Base-by-base conservation (phyloP, 2,113 vertebrate genomes). In the Sapayoa aenigma region DNA sequence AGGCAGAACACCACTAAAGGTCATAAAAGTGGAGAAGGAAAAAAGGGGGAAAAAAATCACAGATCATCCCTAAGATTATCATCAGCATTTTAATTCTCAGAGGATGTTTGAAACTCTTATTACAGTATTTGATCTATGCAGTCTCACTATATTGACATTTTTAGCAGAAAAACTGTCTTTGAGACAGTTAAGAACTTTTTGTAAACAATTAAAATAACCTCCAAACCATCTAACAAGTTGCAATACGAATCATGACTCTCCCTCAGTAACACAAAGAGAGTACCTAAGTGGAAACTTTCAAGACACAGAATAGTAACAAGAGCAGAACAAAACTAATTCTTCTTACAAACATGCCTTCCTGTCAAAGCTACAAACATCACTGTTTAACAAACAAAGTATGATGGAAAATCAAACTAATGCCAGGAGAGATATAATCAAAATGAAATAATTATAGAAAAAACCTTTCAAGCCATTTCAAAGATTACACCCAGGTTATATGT, bases 1-100 rank as follows among this genome's bases (percentile, higher is more conserved):
- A 7, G 79, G 96, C 87, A 95, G 60, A 73, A 84, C 56, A 69
- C 31, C 78, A 16, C 37, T 49, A 55, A 93, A 92, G 94, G 94
- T 78, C 84, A 96, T 31, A 30, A 47, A 22, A 47, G 33, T 8
- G 28, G 33, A 30, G 66, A 69, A 33, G 47, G 39, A 11, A 55
- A 55, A 63, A 75, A 47, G 65, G 4, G 2, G 3, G 37, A 22
- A 28, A n/a, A 69, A 60, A n/a, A 47, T 16, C 42, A 84, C 20
- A 31, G 5, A 75, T 41, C 50, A 92, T 74, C 92, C 93, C 58
- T 35, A 37, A 59, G 77, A 80, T 74, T 81, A 83, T 60, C 65
- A 77, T 62, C 91, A 92, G 66, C 77, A 83, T 87, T 92, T 94
- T n/a, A 84, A 90, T 88, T 93, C 88, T 87, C 81, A 68, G 49